A percentile compares a stretch with the other conserved stretches of the same genome.
These are phyloP conservation scores for Polypterus senegalus DNA, from an alignment of 2,113 vertebrate species.

Conservation along the genomic window DNA sequence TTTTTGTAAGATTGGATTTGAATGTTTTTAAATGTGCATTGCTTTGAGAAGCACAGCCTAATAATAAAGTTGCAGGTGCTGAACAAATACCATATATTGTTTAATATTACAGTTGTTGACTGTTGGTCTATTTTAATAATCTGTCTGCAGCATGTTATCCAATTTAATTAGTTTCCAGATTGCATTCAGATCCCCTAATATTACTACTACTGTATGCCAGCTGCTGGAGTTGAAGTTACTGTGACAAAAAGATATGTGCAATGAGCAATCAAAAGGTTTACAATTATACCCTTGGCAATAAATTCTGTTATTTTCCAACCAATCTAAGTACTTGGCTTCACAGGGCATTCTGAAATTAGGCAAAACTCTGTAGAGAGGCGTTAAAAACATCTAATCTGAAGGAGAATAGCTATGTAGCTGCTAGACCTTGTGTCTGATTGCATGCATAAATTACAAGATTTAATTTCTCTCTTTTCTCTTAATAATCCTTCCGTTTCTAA, in stretches of 20 bases:
- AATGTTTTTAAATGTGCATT: too few relatives aligned
- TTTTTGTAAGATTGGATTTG: too few relatives aligned
- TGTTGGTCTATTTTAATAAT: slow-evolving; percentile 67
- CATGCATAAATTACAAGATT: slow-evolving; percentile 64
- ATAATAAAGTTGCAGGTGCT: too few relatives aligned
- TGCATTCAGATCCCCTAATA: slow-evolving; percentile 63
- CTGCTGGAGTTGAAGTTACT: slow-evolving; percentile 61
- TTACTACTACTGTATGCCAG: slow-evolving; percentile 55
- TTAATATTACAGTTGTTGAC: slow-evolving; percentile 27
- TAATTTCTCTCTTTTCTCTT: slow-evolving; percentile 62
- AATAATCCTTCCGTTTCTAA: slow-evolving; percentile 49
- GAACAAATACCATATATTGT: background rate
- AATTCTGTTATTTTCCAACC: slow-evolving; percentile 66
- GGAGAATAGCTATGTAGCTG: slow-evolving; percentile 67
- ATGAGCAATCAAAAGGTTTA: slow-evolving; percentile 66
- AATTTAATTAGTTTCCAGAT: slow-evolving; percentile 71
- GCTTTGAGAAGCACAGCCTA: too few relatives aligned
- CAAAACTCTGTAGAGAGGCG: slow-evolving; percentile 69
- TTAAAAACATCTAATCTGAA: slow-evolving; percentile 65
- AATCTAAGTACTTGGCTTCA: slow-evolving; percentile 65
- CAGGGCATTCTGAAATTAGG: slow-evolving; percentile 70
- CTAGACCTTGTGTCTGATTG: slow-evolving; percentile 67
- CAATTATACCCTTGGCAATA: slow-evolving; percentile 76
- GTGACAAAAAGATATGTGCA: slow-evolving; percentile 65
- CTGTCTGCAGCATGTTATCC: slow-evolving; percentile 66